Evolutionary conservation across 2,797 vertebrate genomes (phyloP), one percentile per base, ranked within the genome.

Genomic region (Centropyge bicolor): DNA sequence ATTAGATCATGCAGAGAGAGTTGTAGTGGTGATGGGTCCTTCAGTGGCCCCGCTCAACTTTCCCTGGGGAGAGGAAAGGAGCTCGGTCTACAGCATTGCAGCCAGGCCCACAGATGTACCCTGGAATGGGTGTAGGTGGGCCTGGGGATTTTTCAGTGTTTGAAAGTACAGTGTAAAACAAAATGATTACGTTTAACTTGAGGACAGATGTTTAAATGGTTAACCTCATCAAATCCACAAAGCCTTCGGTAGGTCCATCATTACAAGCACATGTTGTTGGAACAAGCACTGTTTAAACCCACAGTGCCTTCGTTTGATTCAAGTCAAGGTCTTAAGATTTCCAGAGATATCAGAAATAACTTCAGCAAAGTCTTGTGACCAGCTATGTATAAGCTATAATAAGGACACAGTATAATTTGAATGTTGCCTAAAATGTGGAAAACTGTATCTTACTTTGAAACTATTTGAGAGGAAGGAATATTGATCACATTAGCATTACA

Each of bases 1-100:
- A 86, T 93, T 84, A 89, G 87, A 81, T 91, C 85, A 86, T 48
- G 67, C 76, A 82, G 70, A 85, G 69, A 82, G 80, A 72, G 85
- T 64, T 86, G 80, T 61, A 76, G 84, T 75, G 76, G 79, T 86
- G 91, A 94, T 82, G 87, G 90, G 94, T 92, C 85, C 89, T 80
- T 90, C 75, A 69, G 67, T 86, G 83, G 81, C 66, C 85, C 62
- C 64, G 63, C 80, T 88, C 73, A 38, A 63, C 66, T 86, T 78
- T 90, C 88, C 84, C 73, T 4, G 8, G 78, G 76, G 83, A 88
- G 60, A 69, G 51, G 46, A 81, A 62, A 54, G n/a, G 24, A 71
- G 56, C 66, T 74, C 9, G 57, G 79, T 74, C 78, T 74, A 61
- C 69, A 63, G 59, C 14, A 4, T 0, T 76, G 70, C 45, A 65